Base-by-base conservation (phyloP, 1,140 invertebrate species). In the Nomia melanderi region DNA sequence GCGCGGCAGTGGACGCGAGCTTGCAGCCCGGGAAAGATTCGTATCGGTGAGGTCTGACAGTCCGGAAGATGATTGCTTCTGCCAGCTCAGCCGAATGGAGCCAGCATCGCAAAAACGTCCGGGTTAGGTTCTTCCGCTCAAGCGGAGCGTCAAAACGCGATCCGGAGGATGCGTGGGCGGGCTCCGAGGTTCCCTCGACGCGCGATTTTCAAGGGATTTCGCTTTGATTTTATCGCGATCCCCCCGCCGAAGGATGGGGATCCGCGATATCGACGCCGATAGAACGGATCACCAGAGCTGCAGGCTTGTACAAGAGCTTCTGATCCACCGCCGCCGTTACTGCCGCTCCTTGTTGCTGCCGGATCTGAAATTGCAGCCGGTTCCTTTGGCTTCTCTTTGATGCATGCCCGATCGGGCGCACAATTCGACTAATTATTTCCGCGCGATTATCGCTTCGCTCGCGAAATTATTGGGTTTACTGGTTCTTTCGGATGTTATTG, bases 1-100 rank as follows among this genome's bases (percentile, higher is more conserved):
- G 39, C 31, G 33, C 23, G 12, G 31, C 20, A 3, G 20, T 20
- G 33, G 25, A 31, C 31, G 56, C 50, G 44, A 75, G 23, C 36
- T 75, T 23, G 31, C 54, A 33, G 59, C 8, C 33, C 25, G 23
- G n/a, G 6, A n/a, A 47, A 62, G 53, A 66, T 74, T 60, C 53
- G 77, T 66, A 74, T 74, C 60, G 70, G 39, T 20, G 14, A 17
- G 41, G 53, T 47, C 50, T 47, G 77, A 63, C 70, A 64, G 62
- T 62, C 25, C 53, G 57, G 57, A 65, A 65, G 73, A 79, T 79
- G 78, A 79, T 79, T 65, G 78, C 59, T 60, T 79, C 57, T 79
- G 71, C 50, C 57, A 79, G 71, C 71, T 74, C 54, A 78, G 65
- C 41, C 66, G 77, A 75, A 75, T 70, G 20, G 33, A 56, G 54